A percentile compares a stretch with the other conserved stretches of the same genome.
Evolutionary conservation across 2,113 vertebrate genomes (phyloP).

Genomic region (Pygathrix nemaeus): DNA sequence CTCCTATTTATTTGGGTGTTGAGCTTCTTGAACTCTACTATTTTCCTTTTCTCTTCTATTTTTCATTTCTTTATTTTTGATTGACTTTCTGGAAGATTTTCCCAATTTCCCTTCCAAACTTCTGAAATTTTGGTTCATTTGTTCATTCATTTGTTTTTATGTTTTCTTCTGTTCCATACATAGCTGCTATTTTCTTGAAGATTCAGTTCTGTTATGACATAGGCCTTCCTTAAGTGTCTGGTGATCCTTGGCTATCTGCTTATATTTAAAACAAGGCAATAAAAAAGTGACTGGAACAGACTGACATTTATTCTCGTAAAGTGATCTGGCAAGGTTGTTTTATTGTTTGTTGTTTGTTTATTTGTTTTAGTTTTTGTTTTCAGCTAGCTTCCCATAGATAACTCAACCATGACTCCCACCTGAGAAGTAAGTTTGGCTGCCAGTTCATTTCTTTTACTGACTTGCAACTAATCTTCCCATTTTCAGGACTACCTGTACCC

Average conservation of each 20-base stretch:
- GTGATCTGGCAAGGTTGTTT: neutral
- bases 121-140: neutral
- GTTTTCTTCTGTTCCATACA: neutral
- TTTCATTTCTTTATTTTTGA: neutral
- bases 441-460: neutral
- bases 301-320: neutral
- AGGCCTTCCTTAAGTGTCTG: too few relatives aligned
- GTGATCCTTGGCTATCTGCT: neutral
- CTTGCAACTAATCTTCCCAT: neutral
- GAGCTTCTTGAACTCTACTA: neutral
- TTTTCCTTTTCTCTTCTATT: neutral
- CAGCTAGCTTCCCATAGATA: neutral
- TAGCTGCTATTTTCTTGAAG: neutral
- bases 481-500: neutral
- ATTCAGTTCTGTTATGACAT: neutral
- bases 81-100: neutral
- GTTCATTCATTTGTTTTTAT: neutral
- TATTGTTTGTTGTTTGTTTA: neutral
- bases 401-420: neutral
- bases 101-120: neutral
- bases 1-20: neutral
- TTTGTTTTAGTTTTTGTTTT: neutral
- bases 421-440: neutral
- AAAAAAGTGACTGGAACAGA: neutral
- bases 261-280: neutral